These are phyloP conservation scores for Wiebesia pumilae DNA, from an alignment of 1,140 invertebrate species.

Conservation along the genomic window DNA sequence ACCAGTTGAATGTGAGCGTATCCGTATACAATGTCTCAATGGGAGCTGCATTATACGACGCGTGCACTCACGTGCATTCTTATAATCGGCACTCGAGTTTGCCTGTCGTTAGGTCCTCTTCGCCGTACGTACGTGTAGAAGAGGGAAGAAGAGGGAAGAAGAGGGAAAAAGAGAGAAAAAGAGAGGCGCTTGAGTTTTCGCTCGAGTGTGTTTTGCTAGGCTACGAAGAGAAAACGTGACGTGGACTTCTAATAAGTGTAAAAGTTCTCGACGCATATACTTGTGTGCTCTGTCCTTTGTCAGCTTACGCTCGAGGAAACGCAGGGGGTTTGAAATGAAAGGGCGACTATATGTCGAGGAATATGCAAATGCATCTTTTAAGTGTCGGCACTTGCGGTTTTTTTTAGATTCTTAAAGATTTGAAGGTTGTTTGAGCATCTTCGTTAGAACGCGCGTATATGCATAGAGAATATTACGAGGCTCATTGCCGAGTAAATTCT, in stretches of 20 bases:
- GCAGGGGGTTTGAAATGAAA: background rate
- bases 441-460: background rate
- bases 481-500: background rate
- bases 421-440: background rate
- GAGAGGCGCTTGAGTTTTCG: background rate
- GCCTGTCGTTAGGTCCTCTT: conserved; percentile 29
- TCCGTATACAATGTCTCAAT: conserved; percentile 36
- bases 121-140: background rate
- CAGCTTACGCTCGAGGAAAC: background rate
- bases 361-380: conserved; percentile 18
- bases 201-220: background rate
- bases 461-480: background rate
- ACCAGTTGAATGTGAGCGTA: background rate
- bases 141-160: no score
- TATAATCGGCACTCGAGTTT: conserved; percentile 21
- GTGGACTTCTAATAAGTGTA: conserved; percentile 24
- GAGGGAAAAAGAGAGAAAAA: no score
- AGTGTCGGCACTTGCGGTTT: background rate
- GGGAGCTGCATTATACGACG: conserved; percentile 13
- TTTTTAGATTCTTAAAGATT: conserved; percentile 3
- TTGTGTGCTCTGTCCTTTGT: background rate
- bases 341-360: background rate
- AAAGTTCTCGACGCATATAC: background rate
- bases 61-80: conserved; percentile 13
- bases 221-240: conserved; percentile 20